Percentiles rank a stretch among this genome's conserved stretches.
phyloP scores from a whole-genome alignment of 2,797 vertebrate genomes.

The Pangasius macronema region DNA sequence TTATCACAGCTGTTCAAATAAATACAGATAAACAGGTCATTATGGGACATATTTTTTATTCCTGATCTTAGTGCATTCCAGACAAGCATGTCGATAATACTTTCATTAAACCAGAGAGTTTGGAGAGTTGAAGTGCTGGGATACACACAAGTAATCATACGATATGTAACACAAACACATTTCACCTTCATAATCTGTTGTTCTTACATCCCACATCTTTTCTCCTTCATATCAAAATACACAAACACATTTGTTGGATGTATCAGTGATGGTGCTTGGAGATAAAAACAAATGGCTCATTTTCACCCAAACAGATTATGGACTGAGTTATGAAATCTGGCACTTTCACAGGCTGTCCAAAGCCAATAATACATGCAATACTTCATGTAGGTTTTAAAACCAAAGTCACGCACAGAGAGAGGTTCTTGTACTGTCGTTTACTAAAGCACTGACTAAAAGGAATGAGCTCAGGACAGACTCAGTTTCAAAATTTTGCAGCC shows the following conservation, averaged over 20 bases:
- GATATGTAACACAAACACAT: not conserved
- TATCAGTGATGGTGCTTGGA: not conserved
- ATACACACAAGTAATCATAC: not conserved
- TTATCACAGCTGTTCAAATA: not conserved
- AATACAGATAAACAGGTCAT: constrained; percentile 11
- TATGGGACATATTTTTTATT: constrained; percentile 30
- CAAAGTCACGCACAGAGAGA: not conserved
- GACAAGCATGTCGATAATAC: not conserved
- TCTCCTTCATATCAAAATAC: not conserved
- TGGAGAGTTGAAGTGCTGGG: not conserved
- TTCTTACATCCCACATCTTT: not conserved
- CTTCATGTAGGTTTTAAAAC: not conserved
- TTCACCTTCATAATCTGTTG: not conserved
- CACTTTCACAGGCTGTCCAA: not conserved
- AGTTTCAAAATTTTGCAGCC: not conserved
- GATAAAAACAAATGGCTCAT: not conserved
- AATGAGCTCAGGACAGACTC: not conserved
- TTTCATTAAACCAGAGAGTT: not conserved
- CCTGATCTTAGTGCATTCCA: constrained; percentile 14
- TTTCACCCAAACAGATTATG: not conserved
- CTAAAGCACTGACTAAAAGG: not conserved
- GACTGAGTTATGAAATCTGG: not conserved
- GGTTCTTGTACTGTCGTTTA: not conserved
- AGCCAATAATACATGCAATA: not conserved
- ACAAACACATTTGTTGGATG: not conserved